Percentiles rank a stretch among this genome's conserved stretches.
Conservation (phyloP, 92 coral and sea anemone genomes). For the Muricea muricata region DNA sequence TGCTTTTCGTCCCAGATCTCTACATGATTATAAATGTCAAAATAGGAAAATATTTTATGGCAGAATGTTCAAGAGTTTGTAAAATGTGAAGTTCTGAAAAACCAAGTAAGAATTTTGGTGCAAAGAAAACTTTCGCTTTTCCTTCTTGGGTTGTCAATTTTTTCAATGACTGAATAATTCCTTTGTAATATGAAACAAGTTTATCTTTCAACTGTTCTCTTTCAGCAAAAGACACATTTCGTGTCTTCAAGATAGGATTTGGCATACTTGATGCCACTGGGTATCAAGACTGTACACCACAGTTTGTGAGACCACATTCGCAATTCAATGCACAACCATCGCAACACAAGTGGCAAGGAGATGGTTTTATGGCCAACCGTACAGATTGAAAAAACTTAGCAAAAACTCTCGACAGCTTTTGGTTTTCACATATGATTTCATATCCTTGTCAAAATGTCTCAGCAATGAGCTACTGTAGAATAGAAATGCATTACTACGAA, state of each 20-base stretch:
- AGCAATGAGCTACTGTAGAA: slow-evolving; percentile 50
- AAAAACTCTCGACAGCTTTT: slow-evolving; percentile 47
- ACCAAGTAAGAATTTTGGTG: slow-evolving; percentile 22
- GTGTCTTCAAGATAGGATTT: background rate
- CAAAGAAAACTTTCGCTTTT: background rate
- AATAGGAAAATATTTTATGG: background rate
- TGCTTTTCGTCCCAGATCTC: slow-evolving; percentile 45
- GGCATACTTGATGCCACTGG: background rate
- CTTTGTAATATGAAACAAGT: slow-evolving; percentile 21
- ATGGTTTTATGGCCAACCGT: background rate
- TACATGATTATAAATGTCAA: slow-evolving; percentile 24
- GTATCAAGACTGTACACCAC: background rate
- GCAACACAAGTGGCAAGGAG: slow-evolving; percentile 29
- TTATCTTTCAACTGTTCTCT: background rate
- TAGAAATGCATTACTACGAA: slow-evolving; percentile 53
- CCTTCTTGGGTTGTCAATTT: slow-evolving; percentile 27
- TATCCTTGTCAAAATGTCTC: slow-evolving; percentile 57
- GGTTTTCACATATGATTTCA: slow-evolving; percentile 56
- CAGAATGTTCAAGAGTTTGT: slow-evolving; percentile 32
- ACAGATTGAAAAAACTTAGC: slow-evolving; percentile 44
- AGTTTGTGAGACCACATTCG: background rate
- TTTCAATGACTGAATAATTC: slow-evolving; percentile 22
- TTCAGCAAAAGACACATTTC: background rate
- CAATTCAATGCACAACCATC: slow-evolving; percentile 26
- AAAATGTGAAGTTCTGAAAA: slow-evolving; percentile 38